phyloP scores from a whole-genome alignment of 2,888 invertebrate species.

The Protula sp. region DNA sequence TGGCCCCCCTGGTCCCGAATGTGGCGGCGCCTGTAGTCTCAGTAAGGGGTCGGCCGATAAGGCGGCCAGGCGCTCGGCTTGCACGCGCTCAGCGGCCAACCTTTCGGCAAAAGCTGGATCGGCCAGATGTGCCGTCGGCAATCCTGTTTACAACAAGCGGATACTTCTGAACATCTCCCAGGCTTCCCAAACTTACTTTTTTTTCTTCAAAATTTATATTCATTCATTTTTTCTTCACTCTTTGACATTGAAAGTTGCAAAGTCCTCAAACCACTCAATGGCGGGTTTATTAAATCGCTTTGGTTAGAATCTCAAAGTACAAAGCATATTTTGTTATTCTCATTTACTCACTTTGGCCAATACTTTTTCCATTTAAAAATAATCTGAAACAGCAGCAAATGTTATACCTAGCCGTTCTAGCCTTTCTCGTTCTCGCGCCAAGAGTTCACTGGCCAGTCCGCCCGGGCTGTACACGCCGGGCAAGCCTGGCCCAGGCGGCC shows the following conservation, averaged over 20 bases:
- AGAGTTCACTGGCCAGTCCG: slow-evolving; percentile 65
- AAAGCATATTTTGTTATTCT: too few relatives aligned
- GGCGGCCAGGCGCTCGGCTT: neutral
- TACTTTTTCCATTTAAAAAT: too few relatives aligned
- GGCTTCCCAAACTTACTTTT: too few relatives aligned
- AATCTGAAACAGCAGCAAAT: too few relatives aligned
- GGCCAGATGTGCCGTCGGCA: neutral
- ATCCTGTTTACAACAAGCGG: neutral
- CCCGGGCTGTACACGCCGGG: slow-evolving; percentile 60
- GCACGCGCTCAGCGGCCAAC: neutral
- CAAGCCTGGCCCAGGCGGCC: slow-evolving; percentile 63
- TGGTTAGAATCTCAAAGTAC: too few relatives aligned
- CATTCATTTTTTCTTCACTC: too few relatives aligned
- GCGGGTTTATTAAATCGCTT: too few relatives aligned
- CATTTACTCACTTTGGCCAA: too few relatives aligned
- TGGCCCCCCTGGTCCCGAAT: neutral
- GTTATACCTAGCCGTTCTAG: slow-evolving; percentile 61
- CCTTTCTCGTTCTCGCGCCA: slow-evolving; percentile 82
- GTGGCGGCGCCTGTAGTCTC: neutral
- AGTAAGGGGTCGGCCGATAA: neutral
- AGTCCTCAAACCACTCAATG: too few relatives aligned
- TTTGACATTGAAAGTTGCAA: too few relatives aligned
- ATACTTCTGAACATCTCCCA: too few relatives aligned
- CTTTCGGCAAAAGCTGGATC: neutral
- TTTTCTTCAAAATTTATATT: too few relatives aligned